Conservation (phyloP, 2,797 vertebrate genomes). For the Pangasius mekongensis region DNA sequence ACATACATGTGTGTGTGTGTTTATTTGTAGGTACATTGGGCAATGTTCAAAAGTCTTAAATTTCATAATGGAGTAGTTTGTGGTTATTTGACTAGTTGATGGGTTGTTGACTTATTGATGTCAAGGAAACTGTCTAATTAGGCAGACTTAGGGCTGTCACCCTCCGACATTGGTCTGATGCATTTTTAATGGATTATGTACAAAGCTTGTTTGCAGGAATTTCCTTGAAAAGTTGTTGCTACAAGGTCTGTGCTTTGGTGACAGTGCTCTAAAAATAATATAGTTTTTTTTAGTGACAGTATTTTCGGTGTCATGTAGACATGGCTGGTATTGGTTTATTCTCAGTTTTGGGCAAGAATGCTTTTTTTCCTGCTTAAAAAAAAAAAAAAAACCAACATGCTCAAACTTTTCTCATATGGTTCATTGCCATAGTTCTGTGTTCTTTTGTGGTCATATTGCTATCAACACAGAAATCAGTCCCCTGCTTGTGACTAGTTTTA, state of each 20-base stretch:
- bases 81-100: not conserved
- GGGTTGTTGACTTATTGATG: not conserved
- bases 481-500: not conserved
- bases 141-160: not conserved
- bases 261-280: not conserved
- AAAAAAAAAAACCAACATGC: not conserved
- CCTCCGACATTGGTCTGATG: not conserved
- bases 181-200: not conserved
- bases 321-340: constrained; percentile 1
- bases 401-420: not conserved
- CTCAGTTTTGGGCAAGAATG: not conserved
- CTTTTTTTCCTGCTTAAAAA: not conserved
- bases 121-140: not conserved
- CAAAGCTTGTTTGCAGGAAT: not conserved
- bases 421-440: not conserved
- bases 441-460: not conserved
- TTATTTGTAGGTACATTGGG: not conserved
- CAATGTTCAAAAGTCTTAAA: not conserved
- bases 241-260: not conserved
- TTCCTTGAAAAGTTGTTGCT: not conserved
- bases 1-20: too few relatives aligned
- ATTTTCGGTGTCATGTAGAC: not conserved
- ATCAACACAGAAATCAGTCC: not conserved
- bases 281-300: not conserved
- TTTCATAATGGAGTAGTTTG: not conserved